A percentile compares a stretch with the other conserved stretches of the same genome.
Evolutionary conservation across 2,113 vertebrate species (phyloP).

Genomic region (Cettia cetti): DNA sequence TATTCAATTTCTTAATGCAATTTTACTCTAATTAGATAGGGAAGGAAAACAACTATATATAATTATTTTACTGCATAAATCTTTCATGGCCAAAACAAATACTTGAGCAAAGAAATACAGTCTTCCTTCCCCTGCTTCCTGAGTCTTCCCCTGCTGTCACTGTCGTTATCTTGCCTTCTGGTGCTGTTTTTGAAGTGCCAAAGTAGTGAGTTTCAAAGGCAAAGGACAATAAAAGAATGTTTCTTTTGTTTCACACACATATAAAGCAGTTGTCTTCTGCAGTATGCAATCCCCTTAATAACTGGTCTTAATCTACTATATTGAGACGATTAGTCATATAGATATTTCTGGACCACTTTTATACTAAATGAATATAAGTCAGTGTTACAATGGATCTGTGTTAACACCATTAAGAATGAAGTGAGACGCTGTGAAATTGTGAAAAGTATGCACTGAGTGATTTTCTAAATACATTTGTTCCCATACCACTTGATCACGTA

Average conservation of each 20-base stretch:
- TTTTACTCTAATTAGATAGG: slow-evolving; percentile 6
- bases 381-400: neutral
- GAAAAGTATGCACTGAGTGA: neutral
- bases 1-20: neutral
- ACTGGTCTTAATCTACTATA: neutral
- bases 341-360: neutral
- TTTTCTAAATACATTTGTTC: neutral
- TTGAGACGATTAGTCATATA: neutral
- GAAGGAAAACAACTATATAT: neutral
- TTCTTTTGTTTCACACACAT: neutral
- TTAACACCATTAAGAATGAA: neutral
- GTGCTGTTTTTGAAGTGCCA: neutral
- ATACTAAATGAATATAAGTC: neutral
- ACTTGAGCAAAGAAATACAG: neutral
- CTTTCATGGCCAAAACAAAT: neutral
- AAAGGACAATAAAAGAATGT: neutral
- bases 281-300: neutral
- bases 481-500: neutral
- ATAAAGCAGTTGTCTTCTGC: neutral
- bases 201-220: neutral
- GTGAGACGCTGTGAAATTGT: neutral
- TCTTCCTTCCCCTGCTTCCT: neutral
- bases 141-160: neutral
- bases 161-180: neutral
- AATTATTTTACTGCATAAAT: slow-evolving; percentile 7